These are phyloP conservation scores for Podarcis raffonei DNA, from an alignment of 2,113 vertebrate genomes.

Conservation along the genomic window DNA sequence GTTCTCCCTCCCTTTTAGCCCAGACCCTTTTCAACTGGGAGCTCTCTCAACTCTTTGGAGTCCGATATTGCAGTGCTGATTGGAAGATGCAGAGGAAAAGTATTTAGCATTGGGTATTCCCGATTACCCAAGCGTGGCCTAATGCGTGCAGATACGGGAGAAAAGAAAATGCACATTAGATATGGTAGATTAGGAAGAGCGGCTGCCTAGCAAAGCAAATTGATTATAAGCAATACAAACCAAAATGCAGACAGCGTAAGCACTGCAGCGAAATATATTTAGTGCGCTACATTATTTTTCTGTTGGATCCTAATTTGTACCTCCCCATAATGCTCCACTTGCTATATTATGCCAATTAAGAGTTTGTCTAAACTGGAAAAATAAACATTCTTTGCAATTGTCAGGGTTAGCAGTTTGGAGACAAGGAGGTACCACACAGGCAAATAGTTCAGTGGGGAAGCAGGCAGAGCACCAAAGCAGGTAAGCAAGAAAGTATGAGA, in stretches of 20 bases:
- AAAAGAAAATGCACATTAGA: background rate
- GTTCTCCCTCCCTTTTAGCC: background rate
- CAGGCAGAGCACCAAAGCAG: background rate
- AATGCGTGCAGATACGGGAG: background rate
- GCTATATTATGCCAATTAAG: background rate
- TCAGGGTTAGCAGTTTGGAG: background rate
- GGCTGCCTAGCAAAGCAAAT: background rate
- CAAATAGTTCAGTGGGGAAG: too few species aligned
- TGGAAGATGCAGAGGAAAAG: background rate
- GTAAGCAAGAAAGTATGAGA: background rate
- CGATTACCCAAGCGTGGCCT: background rate
- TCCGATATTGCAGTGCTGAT: background rate
- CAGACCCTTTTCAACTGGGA: background rate
- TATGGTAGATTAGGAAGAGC: background rate
- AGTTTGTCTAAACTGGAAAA: background rate
- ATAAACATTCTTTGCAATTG: background rate
- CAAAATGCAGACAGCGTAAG: background rate
- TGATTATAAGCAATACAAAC: background rate
- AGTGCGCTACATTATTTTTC: background rate
- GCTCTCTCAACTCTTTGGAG: background rate
- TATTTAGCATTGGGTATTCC: background rate
- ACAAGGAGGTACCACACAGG: background rate
- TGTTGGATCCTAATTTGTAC: background rate
- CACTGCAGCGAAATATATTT: background rate
- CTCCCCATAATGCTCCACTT: background rate